Conservation (phyloP, 2,797 vertebrate genomes). For the Cossypha caffra region DNA sequence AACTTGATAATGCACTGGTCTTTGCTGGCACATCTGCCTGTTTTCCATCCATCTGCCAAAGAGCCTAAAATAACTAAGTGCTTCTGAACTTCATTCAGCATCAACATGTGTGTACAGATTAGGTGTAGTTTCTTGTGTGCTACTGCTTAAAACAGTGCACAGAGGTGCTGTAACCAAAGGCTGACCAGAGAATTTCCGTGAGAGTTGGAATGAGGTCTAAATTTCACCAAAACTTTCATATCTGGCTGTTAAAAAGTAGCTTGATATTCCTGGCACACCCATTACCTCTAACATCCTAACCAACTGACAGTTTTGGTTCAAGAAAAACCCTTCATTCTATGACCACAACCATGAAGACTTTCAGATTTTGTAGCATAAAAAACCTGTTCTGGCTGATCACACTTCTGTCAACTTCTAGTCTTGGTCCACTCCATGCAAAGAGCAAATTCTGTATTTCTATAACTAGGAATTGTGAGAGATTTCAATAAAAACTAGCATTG, state of each 20-base stretch:
- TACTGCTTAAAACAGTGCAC: background rate
- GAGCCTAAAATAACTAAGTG: background rate
- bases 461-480: background rate
- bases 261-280: background rate
- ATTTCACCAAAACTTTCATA: background rate
- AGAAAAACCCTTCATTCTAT: background rate
- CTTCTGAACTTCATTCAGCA: background rate
- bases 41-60: background rate
- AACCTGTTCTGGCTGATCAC: background rate
- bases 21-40: background rate
- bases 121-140: background rate
- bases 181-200: background rate
- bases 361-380: background rate
- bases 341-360: background rate
- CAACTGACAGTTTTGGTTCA: background rate
- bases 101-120: background rate
- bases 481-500: background rate
- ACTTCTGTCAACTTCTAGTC: background rate
- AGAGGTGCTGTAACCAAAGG: background rate
- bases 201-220: background rate
- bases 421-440: background rate
- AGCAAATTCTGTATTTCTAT: background rate
- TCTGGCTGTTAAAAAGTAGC: background rate
- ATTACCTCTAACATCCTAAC: background rate
- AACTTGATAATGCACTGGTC: background rate